These are phyloP conservation scores for Ostrea denselamellosa DNA, from an alignment of 1,140 invertebrate species.

Conservation along the genomic window DNA sequence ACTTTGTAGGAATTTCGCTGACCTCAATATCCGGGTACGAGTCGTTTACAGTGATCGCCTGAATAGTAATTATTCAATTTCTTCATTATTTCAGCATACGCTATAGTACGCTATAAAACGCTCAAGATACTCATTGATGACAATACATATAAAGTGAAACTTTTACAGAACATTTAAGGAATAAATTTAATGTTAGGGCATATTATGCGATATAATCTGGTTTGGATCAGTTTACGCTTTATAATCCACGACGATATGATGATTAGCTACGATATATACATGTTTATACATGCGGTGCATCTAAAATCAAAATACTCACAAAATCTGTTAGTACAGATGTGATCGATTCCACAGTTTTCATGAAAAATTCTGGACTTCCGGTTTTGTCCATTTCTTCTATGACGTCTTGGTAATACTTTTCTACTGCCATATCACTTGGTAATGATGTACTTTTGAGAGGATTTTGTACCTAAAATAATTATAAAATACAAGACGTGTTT, in stretches of 20 bases:
- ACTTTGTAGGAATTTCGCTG: slow-evolving; percentile 2
- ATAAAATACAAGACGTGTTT: background rate
- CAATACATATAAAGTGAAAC: too few species aligned
- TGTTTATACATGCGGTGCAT: too few species aligned
- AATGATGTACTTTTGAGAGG: background rate
- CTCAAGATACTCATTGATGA: too few species aligned
- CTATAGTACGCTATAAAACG: too few species aligned
- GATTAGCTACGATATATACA: too few species aligned
- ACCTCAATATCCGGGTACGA: slow-evolving; percentile 31
- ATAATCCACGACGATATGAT: too few species aligned
- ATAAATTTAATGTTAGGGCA: too few species aligned
- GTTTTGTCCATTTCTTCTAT: background rate
- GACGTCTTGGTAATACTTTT: background rate
- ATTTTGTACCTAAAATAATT: background rate
- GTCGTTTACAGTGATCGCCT: background rate
- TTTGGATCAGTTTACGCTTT: too few species aligned
- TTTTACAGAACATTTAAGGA: too few species aligned
- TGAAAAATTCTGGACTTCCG: background rate
- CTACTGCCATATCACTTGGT: background rate
- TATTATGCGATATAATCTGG: too few species aligned
- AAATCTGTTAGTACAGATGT: background rate
- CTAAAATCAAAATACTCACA: background rate
- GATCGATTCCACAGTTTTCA: background rate
- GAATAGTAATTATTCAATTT: background rate
- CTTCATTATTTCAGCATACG: too few species aligned